Conservation (phyloP, 2,888 invertebrate species). For the Plagodis pulveraria region DNA sequence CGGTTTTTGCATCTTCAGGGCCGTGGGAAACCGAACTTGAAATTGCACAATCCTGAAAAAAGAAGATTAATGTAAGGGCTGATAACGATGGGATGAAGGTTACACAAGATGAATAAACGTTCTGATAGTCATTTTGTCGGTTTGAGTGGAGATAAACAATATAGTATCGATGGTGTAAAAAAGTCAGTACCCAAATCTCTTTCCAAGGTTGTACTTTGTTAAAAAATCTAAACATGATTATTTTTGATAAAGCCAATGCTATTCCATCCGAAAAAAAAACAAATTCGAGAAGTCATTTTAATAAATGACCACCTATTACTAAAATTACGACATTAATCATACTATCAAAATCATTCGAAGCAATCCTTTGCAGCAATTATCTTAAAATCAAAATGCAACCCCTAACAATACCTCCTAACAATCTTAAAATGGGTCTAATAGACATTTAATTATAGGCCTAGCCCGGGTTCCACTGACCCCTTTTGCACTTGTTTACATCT, state of each 20-base stretch:
- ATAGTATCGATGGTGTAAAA: neutral
- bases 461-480: slow-evolving; percentile 80
- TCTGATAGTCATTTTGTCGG: slow-evolving; percentile 5
- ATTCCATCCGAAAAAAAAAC: slow-evolving; percentile 6
- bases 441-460: slow-evolving; percentile 78
- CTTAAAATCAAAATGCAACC: slow-evolving; percentile 64
- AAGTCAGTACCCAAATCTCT: neutral
- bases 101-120: slow-evolving; percentile 13
- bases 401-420: slow-evolving; percentile 74
- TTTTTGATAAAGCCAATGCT: neutral
- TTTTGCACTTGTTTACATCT: slow-evolving; percentile 85
- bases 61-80: slow-evolving; percentile 39
- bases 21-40: slow-evolving; percentile 58
- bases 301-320: slow-evolving; percentile 40
- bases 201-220: no score
- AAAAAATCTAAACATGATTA: no score
- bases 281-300: slow-evolving; percentile 35
- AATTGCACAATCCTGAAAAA: slow-evolving; percentile 50
- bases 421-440: slow-evolving; percentile 79
- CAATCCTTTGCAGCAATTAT: slow-evolving; percentile 63
- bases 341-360: slow-evolving; percentile 53
- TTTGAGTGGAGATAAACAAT: slow-evolving; percentile 1
- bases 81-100: slow-evolving; percentile 16
- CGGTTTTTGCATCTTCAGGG: slow-evolving; percentile 64
- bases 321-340: slow-evolving; percentile 48